phyloP scores from a whole-genome alignment of 2,888 invertebrate species.

The Carcina quercana region DNA sequence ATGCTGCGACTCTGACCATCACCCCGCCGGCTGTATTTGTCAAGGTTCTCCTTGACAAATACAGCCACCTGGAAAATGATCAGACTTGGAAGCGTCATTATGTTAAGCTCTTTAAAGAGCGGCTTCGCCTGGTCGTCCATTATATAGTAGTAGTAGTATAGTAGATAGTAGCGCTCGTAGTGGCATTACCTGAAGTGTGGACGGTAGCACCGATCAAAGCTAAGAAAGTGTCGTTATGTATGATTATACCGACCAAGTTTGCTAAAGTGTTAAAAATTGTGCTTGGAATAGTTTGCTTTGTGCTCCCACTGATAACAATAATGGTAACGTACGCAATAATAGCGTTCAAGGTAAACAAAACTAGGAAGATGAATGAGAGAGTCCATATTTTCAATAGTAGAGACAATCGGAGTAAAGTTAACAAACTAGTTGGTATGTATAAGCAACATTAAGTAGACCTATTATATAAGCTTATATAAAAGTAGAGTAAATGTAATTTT shows the following conservation, averaged over 20 bases:
- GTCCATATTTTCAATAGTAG: constrained; percentile 39
- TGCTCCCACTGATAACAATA: constrained; percentile 41
- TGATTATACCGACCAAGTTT: constrained; percentile 26
- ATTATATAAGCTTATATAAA: no score
- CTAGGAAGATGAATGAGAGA: constrained; percentile 24
- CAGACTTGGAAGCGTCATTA: no score
- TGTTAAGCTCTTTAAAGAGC: no score
- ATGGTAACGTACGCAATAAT: constrained; percentile 42
- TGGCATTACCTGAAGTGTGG: constrained; percentile 38
- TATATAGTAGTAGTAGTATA: no score
- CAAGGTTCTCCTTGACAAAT: no score
- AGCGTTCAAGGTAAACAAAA: constrained; percentile 36
- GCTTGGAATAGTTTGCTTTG: constrained; percentile 35
- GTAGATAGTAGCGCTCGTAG: constrained; percentile 36
- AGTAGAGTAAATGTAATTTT: no score
- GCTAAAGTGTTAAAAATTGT: constrained; percentile 35
- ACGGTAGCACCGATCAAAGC: constrained; percentile 31
- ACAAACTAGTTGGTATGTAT: constrained; percentile 46
- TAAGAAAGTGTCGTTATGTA: constrained; percentile 29
- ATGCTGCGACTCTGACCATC: no score
- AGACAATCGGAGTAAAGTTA: constrained; percentile 40
- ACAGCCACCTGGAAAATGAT: no score
- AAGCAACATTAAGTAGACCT: no score
- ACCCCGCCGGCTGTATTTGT: no score
- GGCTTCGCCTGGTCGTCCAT: no score